phyloP scores from a whole-genome alignment of 2,113 vertebrate genomes.

The Prinia subflava region DNA sequence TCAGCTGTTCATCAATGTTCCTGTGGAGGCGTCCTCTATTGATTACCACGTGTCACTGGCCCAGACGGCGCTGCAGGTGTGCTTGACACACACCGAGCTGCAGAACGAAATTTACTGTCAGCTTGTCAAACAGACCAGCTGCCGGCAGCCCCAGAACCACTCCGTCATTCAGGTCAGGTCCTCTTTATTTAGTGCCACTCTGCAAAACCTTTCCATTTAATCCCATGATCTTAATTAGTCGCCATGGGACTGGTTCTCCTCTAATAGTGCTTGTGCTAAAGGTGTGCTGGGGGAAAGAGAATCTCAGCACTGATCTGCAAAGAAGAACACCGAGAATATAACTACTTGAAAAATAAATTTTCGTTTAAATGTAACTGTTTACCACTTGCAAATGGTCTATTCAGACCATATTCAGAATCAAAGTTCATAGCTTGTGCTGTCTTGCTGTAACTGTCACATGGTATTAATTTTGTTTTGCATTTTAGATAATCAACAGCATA shows the following conservation, averaged over 20 bases:
- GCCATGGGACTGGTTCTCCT: neutral
- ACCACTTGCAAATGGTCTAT: neutral
- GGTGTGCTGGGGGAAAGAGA: neutral
- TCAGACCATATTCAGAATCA: neutral
- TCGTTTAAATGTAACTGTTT: neutral
- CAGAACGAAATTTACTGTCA: slow-evolving; percentile 92
- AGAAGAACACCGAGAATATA: neutral
- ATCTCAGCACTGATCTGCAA: neutral
- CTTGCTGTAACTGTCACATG: neutral
- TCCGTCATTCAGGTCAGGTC: slow-evolving; percentile 82
- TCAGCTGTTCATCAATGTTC: slow-evolving; percentile 90
- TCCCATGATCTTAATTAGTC: neutral
- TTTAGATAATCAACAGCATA: neutral
- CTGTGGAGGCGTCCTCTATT: slow-evolving; percentile 84
- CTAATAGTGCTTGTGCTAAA: neutral
- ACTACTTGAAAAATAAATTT: neutral
- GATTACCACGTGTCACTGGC: slow-evolving; percentile 89
- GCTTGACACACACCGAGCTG: slow-evolving; percentile 84
- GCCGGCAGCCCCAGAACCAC: slow-evolving; percentile 79
- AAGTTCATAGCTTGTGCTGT: neutral
- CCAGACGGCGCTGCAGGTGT: slow-evolving; percentile 88
- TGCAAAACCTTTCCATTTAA: neutral
- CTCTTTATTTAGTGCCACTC: neutral
- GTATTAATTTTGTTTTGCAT: neutral
- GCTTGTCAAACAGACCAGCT: slow-evolving; percentile 85